Evolutionary conservation across 2,797 vertebrate genomes (phyloP).

Genomic region (Bryconaethiops microstoma): DNA sequence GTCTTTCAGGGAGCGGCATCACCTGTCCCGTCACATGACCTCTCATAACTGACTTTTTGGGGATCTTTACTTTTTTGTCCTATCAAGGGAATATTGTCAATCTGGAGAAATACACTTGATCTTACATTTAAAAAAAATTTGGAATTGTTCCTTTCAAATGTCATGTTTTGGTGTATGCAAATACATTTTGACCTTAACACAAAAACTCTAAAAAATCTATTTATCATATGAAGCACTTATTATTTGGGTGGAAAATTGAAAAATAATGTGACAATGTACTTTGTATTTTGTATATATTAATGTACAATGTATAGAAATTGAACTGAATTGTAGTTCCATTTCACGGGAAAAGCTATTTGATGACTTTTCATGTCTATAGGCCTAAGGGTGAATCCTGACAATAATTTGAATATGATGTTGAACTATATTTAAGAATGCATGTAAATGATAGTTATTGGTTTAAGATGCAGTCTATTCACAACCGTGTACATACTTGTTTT

Average conservation of each 20-base stretch:
- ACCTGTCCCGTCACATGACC: slow-evolving; percentile 98
- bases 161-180: slow-evolving; percentile 87
- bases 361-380: slow-evolving; percentile 73
- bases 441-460: slow-evolving; percentile 85
- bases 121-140: slow-evolving; percentile 59
- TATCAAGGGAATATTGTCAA: slow-evolving; percentile 45
- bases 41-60: slow-evolving; percentile 88
- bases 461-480: slow-evolving; percentile 84
- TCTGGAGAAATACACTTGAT: slow-evolving; percentile 49
- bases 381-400: slow-evolving; percentile 62
- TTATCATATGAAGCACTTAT: slow-evolving; percentile 95
- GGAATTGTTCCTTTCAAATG: slow-evolving; percentile 78
- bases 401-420: slow-evolving; percentile 74
- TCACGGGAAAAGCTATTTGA: slow-evolving; percentile 77
- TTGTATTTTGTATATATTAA: slow-evolving; percentile 94
- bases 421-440: slow-evolving; percentile 88
- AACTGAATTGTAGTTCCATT: slow-evolving; percentile 75
- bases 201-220: slow-evolving; percentile 83
- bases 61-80: slow-evolving; percentile 31
- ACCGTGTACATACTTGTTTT: slow-evolving; percentile 85
- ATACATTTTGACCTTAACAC: slow-evolving; percentile 84
- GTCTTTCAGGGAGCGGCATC: slow-evolving; percentile 95
- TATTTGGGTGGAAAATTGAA: slow-evolving; percentile 83
- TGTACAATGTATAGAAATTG: slow-evolving; percentile 81
- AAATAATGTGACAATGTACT: slow-evolving; percentile 91